Base-by-base conservation (phyloP, 1,140 invertebrate species). In the Leucophenga varia region DNA sequence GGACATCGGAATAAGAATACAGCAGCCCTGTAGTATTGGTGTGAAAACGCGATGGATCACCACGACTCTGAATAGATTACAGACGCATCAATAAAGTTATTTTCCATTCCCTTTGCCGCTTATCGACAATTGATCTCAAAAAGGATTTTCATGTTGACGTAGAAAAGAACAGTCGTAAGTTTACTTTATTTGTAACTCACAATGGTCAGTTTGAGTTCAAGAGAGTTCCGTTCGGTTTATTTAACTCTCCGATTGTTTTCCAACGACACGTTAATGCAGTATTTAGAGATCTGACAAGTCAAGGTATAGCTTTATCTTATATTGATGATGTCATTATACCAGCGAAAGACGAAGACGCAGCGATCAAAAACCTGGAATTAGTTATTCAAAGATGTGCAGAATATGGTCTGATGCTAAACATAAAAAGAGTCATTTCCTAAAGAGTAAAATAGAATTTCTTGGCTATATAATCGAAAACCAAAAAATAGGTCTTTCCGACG, bases 21-120 rank as follows among this genome's bases (percentile, higher is more conserved):
- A 52, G 57, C 1, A 64, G 60, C 28, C 68, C 69, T 0, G 54
- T 73, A 10, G 52, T 76, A 0, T 31, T 73, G 4, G 70, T 76
- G 0, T 63, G 55, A 18, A 76, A 77, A 42, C 52, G 58, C 12
- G 56, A 70, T 28, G 72, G 72, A 6, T 41, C 45, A 1, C 37
- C 4, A 4, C 7, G 18, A 39, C 7, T 39, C 6, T 39, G 37
- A 5, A 39, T 39, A 17, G 37, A 39, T 13, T 39, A 39, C 37
- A 17, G 37, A 20, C 7, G 18, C 9, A 20, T 39, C 7, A 39
- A 39, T 39, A 39, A 39, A 35, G 32, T 16, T 6, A 35, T 25
- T 6, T 6, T 25, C 5, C 25, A 21, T 43, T 20, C n/a, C 32
- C 47, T 18, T 14, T 49, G 12, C 30, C 32, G 16, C 13, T 49